A percentile compares a stretch with the other conserved stretches of the same genome.
Evolutionary conservation across 2,888 invertebrate genomes (phyloP).

Genomic region (Sylvicola cinctus): DNA sequence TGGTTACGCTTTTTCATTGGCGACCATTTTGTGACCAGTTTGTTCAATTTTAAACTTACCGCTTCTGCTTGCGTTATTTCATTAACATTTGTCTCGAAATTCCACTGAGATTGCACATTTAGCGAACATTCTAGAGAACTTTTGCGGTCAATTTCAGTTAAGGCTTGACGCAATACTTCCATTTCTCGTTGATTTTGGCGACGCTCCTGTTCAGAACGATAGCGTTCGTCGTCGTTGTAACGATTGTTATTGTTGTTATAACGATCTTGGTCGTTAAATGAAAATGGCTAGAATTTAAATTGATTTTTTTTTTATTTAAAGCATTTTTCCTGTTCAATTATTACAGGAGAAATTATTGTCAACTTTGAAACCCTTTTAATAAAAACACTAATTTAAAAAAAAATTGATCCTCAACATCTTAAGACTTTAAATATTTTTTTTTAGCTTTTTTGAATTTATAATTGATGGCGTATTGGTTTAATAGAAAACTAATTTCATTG

Average conservation of each 20-base stretch:
- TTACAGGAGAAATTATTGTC: too few relatives aligned
- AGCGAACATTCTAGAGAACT: constrained; percentile 63
- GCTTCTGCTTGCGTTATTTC: constrained; percentile 64
- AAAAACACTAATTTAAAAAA: too few relatives aligned
- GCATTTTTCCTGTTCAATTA: too few relatives aligned
- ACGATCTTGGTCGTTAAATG: constrained; percentile 13
- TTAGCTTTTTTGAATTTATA: too few relatives aligned
- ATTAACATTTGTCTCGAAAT: constrained; percentile 72
- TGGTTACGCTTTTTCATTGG: too few relatives aligned
- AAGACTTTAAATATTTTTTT: too few relatives aligned
- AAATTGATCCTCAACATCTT: too few relatives aligned
- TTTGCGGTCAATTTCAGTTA: constrained; percentile 51
- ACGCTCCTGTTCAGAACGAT: constrained; percentile 26
- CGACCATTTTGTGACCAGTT: too few relatives aligned
- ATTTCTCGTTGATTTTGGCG: constrained; percentile 14
- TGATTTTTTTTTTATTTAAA: constrained; percentile 13
- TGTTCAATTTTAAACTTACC: constrained; percentile 36
- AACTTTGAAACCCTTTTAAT: too few relatives aligned
- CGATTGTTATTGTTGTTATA: constrained; percentile 18
- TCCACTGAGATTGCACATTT: constrained; percentile 78
- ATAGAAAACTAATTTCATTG: too few relatives aligned
- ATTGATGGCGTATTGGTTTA: too few relatives aligned
- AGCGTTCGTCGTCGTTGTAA: constrained; percentile 28
- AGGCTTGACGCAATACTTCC: constrained; percentile 26
- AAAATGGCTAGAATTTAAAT: constrained; percentile 4